Base-by-base conservation (phyloP, 2,888 invertebrate genomes). In the Linhomoeus sp. region DNA sequence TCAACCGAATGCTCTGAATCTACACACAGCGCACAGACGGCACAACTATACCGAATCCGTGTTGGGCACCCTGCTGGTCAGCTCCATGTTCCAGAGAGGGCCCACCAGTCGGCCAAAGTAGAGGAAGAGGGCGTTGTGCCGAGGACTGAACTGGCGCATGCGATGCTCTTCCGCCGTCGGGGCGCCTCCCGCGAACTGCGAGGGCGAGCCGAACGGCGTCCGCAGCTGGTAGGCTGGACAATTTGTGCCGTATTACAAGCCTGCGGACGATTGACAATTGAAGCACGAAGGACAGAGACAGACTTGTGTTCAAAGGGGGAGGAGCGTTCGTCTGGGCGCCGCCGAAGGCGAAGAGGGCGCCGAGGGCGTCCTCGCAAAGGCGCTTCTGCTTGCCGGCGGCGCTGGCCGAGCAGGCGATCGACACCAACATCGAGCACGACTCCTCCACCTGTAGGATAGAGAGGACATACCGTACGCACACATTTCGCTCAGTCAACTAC, bases 121-220 rank as follows among this genome's bases (percentile, higher is more conserved):
- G 39, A 88, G 74, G 68, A 88, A 94, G 12, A 94, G 73, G 1
- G 87, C 88, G 62, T 88, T 84, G 64, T 92, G 92, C 64, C 86
- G 86, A 0, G 83, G 77, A 1, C 84, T n/a, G n/a, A n/a, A n/a
- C n/a, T n/a, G n/a, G n/a, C n/a, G n/a, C n/a, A n/a, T n/a, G n/a
- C n/a, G n/a, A n/a, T n/a, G n/a, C n/a, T n/a, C n/a, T n/a, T n/a
- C n/a, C n/a, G n/a, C n/a, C n/a, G n/a, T n/a, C n/a, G n/a, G n/a
- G n/a, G n/a, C n/a, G n/a, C n/a, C n/a, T n/a, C n/a, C n/a, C n/a
- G n/a, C n/a, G n/a, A n/a, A n/a, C n/a, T n/a, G n/a, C n/a, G n/a
- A n/a, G n/a, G n/a, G n/a, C n/a, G n/a, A n/a, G n/a, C n/a, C n/a
- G n/a, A n/a, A n/a, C n/a, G n/a, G n/a, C n/a, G n/a, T n/a, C n/a